Base-by-base conservation (phyloP, 2,888 invertebrate species). In the Conchocele bisecta region DNA sequence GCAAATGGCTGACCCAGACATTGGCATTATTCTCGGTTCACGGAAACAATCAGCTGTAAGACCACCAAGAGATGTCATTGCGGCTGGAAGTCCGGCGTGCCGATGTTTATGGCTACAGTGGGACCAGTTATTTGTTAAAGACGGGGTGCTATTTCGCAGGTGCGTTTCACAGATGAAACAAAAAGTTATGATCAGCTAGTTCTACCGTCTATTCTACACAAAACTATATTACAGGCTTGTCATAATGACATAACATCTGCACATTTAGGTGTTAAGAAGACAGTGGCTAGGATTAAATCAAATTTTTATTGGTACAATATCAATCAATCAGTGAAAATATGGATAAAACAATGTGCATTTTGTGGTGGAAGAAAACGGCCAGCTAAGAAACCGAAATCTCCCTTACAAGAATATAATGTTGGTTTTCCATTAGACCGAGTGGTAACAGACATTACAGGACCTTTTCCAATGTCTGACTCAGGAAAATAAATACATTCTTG, bases 361-460 rank as follows among this genome's bases (percentile, higher is more conserved):
- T 63, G 69, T 50, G 39, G 48, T 11, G 28, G 24, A 29, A 15
- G 61, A 1, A 69, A 69, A 35, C 29, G 63, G 29, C 57, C 69
- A 6, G 22, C 24, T 20, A 39, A 41, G 50, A 56, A 35, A 33
- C 44, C 61, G 13, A 56, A 41, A 13, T 33, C 29, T 17, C 54
- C 48, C 6, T 31, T 61, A 31, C 17, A 17, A 7, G 41, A 57
- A 42, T 69, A 69, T 44, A 37, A 50, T 17, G 69, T 63, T 9
- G 42, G 44, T 24, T 22, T 31, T 9, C 79, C 83, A 13, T 75
- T 82, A 58, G 69, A 82, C 29, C 53, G 74, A 28, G 26, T 81
- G 0, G 39, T 64, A 7, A 64, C 74, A 6, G 75, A 82, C 57
- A 53, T 79, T 9, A 33, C 75, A 6, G 75, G 82, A 15, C 64